These are phyloP conservation scores for Acromyrmex echinatior DNA, from an alignment of 1,140 invertebrate species.

Conservation along the genomic window DNA sequence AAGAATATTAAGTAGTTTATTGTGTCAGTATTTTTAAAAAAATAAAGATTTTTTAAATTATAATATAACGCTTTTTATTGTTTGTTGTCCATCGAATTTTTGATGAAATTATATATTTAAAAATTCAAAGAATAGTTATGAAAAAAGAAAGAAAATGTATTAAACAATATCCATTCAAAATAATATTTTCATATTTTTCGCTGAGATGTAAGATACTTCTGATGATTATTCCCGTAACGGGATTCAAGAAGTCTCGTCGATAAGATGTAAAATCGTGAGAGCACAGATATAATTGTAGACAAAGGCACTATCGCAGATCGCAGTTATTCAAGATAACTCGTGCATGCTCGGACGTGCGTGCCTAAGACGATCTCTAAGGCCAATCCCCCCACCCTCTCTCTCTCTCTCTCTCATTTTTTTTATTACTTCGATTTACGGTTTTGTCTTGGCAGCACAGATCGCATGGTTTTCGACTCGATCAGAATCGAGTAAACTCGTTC, in stretches of 20 bases:
- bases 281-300: constrained; percentile 17
- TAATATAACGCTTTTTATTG: no score
- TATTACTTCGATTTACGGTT: constrained; percentile 45
- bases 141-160: no score
- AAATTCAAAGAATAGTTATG: no score
- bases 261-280: constrained; percentile 33
- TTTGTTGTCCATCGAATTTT: no score
- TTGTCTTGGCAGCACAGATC: constrained; percentile 51
- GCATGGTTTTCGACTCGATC: constrained; percentile 58
- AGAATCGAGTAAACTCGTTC: constrained; percentile 43
- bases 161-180: no score
- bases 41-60: no score
- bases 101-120: no score
- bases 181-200: no score
- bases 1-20: no score
- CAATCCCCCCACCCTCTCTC: not conserved
- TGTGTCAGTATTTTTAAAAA: no score
- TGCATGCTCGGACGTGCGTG: constrained; percentile 71
- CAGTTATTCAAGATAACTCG: constrained; percentile 50
- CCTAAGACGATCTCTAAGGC: constrained; percentile 70
- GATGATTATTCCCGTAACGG: not conserved
- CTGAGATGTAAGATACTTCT: no score
- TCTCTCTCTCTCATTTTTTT: constrained; percentile 12
- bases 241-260: not conserved
- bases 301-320: not conserved